A percentile compares a stretch with the other conserved stretches of the same genome.
Conservation (phyloP, 2,797 vertebrate genomes). For the Sebastolobus altivelis region DNA sequence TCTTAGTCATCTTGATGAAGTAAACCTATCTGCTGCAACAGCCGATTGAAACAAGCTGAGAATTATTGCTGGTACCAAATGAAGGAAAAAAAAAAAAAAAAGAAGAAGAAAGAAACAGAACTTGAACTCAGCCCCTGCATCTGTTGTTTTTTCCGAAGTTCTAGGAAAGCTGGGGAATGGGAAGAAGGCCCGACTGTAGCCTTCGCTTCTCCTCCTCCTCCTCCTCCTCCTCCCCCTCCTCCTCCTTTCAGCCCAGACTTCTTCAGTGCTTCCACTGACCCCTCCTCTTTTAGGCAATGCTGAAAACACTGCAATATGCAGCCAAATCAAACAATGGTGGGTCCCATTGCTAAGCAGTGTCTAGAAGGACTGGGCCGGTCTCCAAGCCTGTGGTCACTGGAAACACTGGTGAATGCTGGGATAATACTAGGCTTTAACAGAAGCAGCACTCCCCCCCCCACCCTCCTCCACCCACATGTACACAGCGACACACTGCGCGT, state of each 20-base stretch:
- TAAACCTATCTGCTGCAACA: conserved; percentile 44
- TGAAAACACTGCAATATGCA: conserved; percentile 84
- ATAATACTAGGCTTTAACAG: conserved; percentile 79
- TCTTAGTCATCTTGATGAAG: conserved; percentile 35
- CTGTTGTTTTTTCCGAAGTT: conserved; percentile 75
- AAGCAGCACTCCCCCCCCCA: conserved; percentile 55
- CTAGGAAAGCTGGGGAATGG: conserved; percentile 82
- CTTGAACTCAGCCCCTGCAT: conserved; percentile 59
- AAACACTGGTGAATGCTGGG: conserved; percentile 81
- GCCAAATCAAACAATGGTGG: conserved; percentile 87
- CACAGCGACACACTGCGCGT: conserved; percentile 28
- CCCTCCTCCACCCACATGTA: conserved; percentile 58
- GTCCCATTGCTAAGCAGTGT: conserved; percentile 86
- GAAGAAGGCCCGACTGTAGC: conserved; percentile 72
- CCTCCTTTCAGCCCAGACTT: conserved; percentile 66
- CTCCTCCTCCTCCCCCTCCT: conserved; percentile 57
- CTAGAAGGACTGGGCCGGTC: conserved; percentile 86
- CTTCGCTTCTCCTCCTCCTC: conserved; percentile 59
- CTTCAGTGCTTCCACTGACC: conserved; percentile 81
- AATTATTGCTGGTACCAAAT: conserved; percentile 44
- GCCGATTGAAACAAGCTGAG: conserved; percentile 44
- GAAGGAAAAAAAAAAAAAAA: conserved; percentile 24
- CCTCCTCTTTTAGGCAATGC: conserved; percentile 78
- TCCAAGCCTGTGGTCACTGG: conserved; percentile 85
- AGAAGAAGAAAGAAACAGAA: conserved; percentile 41